Conservation (phyloP, 2,888 invertebrate genomes). For the Melanchra persicariae region DNA sequence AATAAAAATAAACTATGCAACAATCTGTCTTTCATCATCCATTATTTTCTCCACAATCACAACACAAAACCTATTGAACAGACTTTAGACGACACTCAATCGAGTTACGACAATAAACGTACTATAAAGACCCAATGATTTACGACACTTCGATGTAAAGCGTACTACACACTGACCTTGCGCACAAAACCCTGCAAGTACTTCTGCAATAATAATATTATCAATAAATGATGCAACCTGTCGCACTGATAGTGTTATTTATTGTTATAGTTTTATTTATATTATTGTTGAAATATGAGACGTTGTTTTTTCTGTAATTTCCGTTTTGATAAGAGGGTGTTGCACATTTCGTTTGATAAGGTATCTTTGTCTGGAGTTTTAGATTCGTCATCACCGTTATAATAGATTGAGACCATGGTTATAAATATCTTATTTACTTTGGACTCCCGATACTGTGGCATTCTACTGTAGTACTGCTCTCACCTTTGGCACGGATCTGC, state of each 20-base stretch:
- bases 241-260: conserved; percentile 59
- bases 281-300: conserved; percentile 35
- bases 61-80: conserved; percentile 36
- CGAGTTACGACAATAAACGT: conserved; percentile 31
- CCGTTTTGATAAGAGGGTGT: conserved; percentile 47
- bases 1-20: background rate
- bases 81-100: conserved; percentile 11
- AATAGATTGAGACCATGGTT: no score
- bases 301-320: conserved; percentile 48
- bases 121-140: conserved; percentile 54
- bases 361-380: conserved; percentile 24
- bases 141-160: conserved; percentile 47
- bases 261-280: conserved; percentile 59
- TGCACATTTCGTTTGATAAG: conserved; percentile 46
- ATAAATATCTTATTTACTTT: no score
- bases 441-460: no score
- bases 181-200: conserved; percentile 51
- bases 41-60: conserved; percentile 17
- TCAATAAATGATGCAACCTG: conserved; percentile 68
- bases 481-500: no score
- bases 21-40: conserved; percentile 27
- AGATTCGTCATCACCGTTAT: conserved; percentile 23
- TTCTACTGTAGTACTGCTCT: no score
- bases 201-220: conserved; percentile 60
- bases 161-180: conserved; percentile 73